phyloP scores from a whole-genome alignment of 2,113 vertebrate genomes.

The Spilogale gracilis region DNA sequence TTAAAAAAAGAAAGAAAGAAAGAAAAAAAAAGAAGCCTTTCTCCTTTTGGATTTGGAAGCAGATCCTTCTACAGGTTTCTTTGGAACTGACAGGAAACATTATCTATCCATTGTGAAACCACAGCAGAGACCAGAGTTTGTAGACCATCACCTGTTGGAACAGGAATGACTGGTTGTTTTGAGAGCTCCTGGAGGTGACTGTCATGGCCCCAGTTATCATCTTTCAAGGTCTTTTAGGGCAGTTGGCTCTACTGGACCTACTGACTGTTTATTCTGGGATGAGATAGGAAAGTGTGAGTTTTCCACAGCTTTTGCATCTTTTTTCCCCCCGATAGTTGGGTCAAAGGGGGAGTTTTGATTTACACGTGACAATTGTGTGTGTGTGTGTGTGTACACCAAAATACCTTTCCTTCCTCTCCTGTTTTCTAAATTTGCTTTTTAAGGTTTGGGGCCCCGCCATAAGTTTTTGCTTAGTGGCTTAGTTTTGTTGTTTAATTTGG shows the following conservation, averaged over 20 bases:
- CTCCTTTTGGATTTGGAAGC: neutral
- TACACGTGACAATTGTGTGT: constrained; percentile 69
- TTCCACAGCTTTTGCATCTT: neutral
- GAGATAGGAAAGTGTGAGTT: neutral
- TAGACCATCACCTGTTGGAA: neutral
- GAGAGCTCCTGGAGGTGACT: neutral
- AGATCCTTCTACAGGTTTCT: neutral
- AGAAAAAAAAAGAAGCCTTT: too few species aligned
- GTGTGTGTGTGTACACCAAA: constrained; percentile 56
- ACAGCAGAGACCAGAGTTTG: neutral
- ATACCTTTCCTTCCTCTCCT: constrained; percentile 81
- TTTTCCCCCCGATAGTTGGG: neutral
- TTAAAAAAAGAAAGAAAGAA: too few species aligned
- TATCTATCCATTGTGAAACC: neutral
- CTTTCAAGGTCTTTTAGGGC: constrained; percentile 62
- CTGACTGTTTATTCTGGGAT: constrained; percentile 40
- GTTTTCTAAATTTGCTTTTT: constrained; percentile 66
- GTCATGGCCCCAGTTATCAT: neutral
- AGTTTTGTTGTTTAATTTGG: neutral
- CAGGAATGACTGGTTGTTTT: neutral
- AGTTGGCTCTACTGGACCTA: neutral
- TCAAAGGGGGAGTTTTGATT: constrained; percentile 46
- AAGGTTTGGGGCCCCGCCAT: too few species aligned
- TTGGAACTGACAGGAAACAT: neutral
- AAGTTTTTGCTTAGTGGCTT: neutral